A percentile compares a stretch with the other conserved stretches of the same genome.
Evolutionary conservation across 2,888 invertebrate species (phyloP).

Genomic region (Chloroclystis v-ata): DNA sequence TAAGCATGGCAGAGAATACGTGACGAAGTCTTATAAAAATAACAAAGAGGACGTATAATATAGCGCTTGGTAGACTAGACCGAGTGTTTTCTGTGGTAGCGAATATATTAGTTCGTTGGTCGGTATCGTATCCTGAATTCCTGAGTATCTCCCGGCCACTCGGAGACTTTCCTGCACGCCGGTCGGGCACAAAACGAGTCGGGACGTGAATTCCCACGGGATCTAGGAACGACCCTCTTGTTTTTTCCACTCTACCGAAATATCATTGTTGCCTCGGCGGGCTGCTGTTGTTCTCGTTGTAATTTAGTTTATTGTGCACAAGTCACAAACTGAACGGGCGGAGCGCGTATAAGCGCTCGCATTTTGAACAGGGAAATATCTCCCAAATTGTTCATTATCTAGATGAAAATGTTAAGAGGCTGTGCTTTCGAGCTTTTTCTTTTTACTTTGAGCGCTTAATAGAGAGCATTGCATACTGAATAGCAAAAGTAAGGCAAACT

Average conservation of each 20-base stretch:
- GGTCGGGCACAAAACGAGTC: conserved; percentile 52
- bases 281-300: conserved; percentile 54
- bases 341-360: conserved; percentile 40
- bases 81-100: conserved; percentile 22
- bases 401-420: conserved; percentile 27
- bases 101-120: conserved; percentile 29
- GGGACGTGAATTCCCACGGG: conserved; percentile 64
- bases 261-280: conserved; percentile 60
- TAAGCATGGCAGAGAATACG: too few relatives aligned
- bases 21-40: neutral
- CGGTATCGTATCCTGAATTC: conserved; percentile 44
- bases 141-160: conserved; percentile 40
- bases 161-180: conserved; percentile 46
- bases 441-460: conserved; percentile 14
- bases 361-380: conserved; percentile 49
- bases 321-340: conserved; percentile 51
- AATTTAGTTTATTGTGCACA: conserved; percentile 67
- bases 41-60: neutral
- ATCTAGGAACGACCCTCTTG: conserved; percentile 62
- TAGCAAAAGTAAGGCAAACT: neutral
- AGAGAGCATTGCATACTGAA: neutral
- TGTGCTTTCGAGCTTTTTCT: conserved; percentile 17
- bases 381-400: conserved; percentile 41
- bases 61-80: conserved; percentile 17
- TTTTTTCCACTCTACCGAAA: conserved; percentile 66